These are phyloP conservation scores for Drosophila aff. DNA, from an alignment of 1,140 invertebrate species.

Conservation along the genomic window DNA sequence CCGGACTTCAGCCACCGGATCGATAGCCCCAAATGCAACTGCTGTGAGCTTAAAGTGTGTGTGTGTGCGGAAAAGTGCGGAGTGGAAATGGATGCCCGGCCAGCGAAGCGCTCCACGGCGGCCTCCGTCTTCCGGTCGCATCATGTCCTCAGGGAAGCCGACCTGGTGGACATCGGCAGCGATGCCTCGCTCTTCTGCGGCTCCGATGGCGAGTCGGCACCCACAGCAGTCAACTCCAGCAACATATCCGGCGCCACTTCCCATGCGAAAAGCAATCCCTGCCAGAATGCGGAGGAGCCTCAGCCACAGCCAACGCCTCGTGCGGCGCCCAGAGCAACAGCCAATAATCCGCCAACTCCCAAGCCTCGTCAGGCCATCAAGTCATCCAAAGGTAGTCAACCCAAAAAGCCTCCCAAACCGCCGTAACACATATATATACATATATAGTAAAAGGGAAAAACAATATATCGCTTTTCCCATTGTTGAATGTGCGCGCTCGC, in stretches of 20 bases:
- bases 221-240: background rate
- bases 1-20: slow-evolving; percentile 50
- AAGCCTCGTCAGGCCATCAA: slow-evolving; percentile 83
- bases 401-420: slow-evolving; percentile 11
- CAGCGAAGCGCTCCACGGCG: slow-evolving; percentile 65
- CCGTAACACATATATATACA: slow-evolving; percentile 2
- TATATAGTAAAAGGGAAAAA: slow-evolving; percentile 15
- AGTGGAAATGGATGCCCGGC: slow-evolving; percentile 57
- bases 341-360: slow-evolving; percentile 79
- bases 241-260: background rate
- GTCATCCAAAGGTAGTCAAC: slow-evolving; percentile 72
- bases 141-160: slow-evolving; percentile 61
- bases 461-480: slow-evolving; percentile 24
- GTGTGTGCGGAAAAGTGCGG: slow-evolving; percentile 23
- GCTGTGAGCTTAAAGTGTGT: slow-evolving; percentile 44
- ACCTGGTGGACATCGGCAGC: slow-evolving; percentile 79
- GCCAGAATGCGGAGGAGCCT: slow-evolving; percentile 15
- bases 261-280: slow-evolving; percentile 2
- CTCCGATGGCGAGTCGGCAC: slow-evolving; percentile 45
- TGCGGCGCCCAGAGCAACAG: slow-evolving; percentile 68
- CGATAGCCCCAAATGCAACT: slow-evolving; percentile 75
- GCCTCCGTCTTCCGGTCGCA: slow-evolving; percentile 71
- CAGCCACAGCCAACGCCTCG: slow-evolving; percentile 69
- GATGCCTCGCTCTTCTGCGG: slow-evolving; percentile 79
- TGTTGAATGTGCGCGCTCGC: slow-evolving; percentile 39